phyloP scores from a whole-genome alignment of 1,140 invertebrate species.

The Meloidogyne floridensis region DNA sequence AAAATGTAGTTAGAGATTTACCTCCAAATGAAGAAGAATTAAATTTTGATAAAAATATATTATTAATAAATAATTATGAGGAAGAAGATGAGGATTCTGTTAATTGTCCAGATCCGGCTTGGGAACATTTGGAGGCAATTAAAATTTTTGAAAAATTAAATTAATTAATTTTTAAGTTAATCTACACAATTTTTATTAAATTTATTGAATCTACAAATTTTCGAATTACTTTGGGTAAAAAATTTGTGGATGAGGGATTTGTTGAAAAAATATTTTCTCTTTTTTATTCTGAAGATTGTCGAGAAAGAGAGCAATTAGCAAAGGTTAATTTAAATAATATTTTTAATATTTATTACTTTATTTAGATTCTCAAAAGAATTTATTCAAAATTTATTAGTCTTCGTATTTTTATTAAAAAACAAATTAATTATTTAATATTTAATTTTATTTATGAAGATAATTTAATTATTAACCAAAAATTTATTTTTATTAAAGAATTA shows the following conservation, averaged over 20 bases:
- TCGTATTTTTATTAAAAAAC: constrained; percentile 13
- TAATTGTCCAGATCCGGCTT: not conserved
- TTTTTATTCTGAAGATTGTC: not conserved
- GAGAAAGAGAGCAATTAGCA: constrained; percentile 11
- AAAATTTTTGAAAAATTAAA: too few species aligned
- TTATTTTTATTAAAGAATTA: not conserved
- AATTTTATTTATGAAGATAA: constrained; percentile 19
- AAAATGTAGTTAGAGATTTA: not conserved
- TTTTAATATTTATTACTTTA: not conserved
- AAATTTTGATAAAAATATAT: not conserved
- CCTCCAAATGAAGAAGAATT: not conserved
- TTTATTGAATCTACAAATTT: constrained; percentile 20
- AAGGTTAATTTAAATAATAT: not conserved
- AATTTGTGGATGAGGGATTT: not conserved
- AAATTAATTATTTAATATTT: not conserved
- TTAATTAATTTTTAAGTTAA: constrained; percentile 21
- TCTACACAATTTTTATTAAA: constrained; percentile 14
- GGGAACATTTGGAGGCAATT: not conserved
- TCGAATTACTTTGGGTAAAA: constrained; percentile 11
- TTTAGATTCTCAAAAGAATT: constrained; percentile 15
- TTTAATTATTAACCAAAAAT: constrained; percentile 3
- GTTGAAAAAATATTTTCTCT: not conserved
- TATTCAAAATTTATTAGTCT: constrained; percentile 21
- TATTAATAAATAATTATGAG: not conserved
- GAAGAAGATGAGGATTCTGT: not conserved